These are phyloP conservation scores for Melanaphis sacchari DNA, from an alignment of 1,140 invertebrate genomes.

Conservation along the genomic window DNA sequence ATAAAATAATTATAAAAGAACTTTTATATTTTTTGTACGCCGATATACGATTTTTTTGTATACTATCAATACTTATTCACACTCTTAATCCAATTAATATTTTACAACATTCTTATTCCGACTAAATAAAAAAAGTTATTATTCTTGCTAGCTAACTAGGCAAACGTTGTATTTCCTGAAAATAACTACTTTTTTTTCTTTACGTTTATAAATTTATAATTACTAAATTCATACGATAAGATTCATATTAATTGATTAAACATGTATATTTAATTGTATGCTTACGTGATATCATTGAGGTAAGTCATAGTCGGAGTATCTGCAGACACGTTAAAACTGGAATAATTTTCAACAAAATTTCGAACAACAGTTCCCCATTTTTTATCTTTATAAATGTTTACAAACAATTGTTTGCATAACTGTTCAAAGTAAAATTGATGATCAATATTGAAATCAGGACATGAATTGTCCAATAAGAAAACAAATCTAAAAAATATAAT, in stretches of 20 bases:
- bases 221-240: background rate
- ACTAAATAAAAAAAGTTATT: background rate
- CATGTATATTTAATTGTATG: background rate
- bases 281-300: background rate
- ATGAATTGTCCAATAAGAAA: slow-evolving; percentile 44
- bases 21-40: too few species aligned
- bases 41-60: too few species aligned
- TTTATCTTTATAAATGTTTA: slow-evolving; percentile 57
- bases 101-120: background rate
- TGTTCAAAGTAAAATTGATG: slow-evolving; percentile 51
- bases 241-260: background rate
- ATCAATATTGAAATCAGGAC: slow-evolving; percentile 33
- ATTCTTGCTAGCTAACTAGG: background rate
- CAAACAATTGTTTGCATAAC: slow-evolving; percentile 42
- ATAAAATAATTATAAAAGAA: background rate
- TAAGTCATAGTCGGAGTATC: background rate
- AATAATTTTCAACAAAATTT: slow-evolving; percentile 27
- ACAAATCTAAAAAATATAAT: slow-evolving; percentile 25
- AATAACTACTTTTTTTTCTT: too few species aligned
- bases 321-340: background rate
- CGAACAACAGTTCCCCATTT: slow-evolving; percentile 50
- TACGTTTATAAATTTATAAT: background rate
- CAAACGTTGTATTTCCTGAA: too few species aligned
- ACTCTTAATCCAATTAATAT: too few species aligned
- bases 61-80: too few species aligned